Evolutionary conservation across 2,888 invertebrate species (phyloP).

Genomic region (Desoria tigrina): DNA sequence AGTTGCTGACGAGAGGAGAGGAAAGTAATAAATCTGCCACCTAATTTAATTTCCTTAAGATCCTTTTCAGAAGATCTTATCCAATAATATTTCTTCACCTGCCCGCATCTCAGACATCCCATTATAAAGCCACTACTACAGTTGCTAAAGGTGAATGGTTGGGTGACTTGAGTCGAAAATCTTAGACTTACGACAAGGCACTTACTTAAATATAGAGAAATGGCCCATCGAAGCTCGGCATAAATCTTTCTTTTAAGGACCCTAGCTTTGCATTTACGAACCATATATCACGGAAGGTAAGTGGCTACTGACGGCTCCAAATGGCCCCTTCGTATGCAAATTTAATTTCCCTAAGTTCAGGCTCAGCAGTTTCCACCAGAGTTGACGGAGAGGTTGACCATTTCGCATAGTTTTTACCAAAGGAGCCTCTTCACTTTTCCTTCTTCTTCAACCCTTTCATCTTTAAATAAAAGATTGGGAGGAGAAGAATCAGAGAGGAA

Average conservation of each 20-base stretch:
- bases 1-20: background rate
- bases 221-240: constrained; percentile 9
- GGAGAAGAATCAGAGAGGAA: no score
- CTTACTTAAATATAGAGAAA: background rate
- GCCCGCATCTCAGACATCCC: background rate
- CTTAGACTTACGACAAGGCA: background rate
- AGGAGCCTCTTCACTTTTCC: no score
- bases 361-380: background rate
- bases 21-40: constrained; percentile 4
- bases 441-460: no score
- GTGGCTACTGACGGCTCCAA: constrained; percentile 8
- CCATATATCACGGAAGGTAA: constrained; percentile 1
- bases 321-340: constrained; percentile 5
- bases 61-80: background rate
- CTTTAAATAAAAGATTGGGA: no score
- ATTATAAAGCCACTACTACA: constrained; percentile 3
- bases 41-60: constrained; percentile 12
- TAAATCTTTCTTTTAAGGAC: constrained; percentile 10
- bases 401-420: no score
- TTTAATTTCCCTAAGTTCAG: constrained; percentile 6
- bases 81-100: constrained; percentile 8
- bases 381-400: background rate
- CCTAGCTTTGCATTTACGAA: background rate
- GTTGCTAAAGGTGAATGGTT: background rate
- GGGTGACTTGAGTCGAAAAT: background rate